phyloP scores from a whole-genome alignment of 2,888 invertebrate genomes.

The Bugula neritina region DNA sequence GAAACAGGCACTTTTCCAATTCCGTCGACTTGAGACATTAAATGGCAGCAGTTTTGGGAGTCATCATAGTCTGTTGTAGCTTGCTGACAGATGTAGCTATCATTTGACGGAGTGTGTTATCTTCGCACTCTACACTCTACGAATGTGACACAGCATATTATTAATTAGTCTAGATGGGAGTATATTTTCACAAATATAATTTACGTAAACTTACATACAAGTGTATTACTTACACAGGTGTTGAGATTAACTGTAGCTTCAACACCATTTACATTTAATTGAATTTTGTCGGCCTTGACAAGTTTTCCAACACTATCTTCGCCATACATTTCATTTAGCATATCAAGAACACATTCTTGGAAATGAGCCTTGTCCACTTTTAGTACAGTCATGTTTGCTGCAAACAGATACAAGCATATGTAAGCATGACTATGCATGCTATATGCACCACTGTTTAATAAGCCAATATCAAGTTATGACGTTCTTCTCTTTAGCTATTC shows the following conservation, averaged over 20 bases:
- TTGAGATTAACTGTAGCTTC: conserved; percentile 78
- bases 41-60: conserved; percentile 35
- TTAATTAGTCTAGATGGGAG: no score
- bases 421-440: no score
- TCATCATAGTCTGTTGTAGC: conserved; percentile 70
- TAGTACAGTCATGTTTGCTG: conserved; percentile 34
- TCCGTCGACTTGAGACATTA: not conserved
- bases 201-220: no score
- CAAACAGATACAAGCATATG: not conserved
- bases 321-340: conserved; percentile 91
- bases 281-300: conserved; percentile 80
- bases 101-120: conserved; percentile 74
- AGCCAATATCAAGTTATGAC: no score
- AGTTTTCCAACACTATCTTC: conserved; percentile 86
- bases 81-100: conserved; percentile 79
- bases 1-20: not conserved
- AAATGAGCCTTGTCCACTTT: conserved; percentile 87
- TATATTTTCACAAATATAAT: no score
- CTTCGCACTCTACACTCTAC: conserved; percentile 73
- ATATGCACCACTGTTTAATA: no score
- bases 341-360: conserved; percentile 79
- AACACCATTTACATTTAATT: conserved; percentile 77
- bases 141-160: conserved; percentile 42
- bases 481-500: no score
- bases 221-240: conserved; percentile 65